Evolutionary conservation across 2,888 invertebrate genomes (phyloP).

Genomic region (Hydropsyche betteni): DNA sequence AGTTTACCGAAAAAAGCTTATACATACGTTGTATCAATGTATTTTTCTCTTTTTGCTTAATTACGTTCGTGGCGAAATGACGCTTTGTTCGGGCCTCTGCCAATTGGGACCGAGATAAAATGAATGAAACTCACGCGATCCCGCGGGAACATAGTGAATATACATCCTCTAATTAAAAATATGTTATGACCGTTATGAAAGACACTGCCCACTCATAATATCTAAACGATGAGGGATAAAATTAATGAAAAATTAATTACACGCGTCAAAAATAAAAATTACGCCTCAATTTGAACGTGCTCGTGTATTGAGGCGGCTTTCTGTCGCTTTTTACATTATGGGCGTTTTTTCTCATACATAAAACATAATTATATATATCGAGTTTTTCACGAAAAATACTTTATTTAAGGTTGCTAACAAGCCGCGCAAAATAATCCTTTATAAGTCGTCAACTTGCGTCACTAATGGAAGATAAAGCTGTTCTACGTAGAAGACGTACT

Average conservation of each 20-base stretch:
- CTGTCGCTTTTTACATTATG: no score
- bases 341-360: no score
- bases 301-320: no score
- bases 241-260: constrained; percentile 24
- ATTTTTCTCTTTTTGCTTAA: constrained; percentile 31
- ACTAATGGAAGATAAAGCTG: no score
- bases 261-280: background rate
- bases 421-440: no score
- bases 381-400: no score
- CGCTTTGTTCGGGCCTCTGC: constrained; percentile 31
- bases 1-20: background rate
- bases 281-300: no score
- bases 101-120: constrained; percentile 31
- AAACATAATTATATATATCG: no score
- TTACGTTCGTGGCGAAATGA: constrained; percentile 29
- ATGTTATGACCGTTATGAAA: constrained; percentile 23
- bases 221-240: constrained; percentile 1
- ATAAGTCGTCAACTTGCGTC: no score
- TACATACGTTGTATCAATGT: constrained; percentile 5
- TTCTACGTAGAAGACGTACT: no score
- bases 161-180: constrained; percentile 32
- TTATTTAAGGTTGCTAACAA: no score
- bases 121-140: constrained; percentile 32
- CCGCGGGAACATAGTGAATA: constrained; percentile 13
- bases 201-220: constrained; percentile 21